Base-by-base conservation (phyloP, 2,888 invertebrate genomes). In the Stenolophus ochropezus region DNA sequence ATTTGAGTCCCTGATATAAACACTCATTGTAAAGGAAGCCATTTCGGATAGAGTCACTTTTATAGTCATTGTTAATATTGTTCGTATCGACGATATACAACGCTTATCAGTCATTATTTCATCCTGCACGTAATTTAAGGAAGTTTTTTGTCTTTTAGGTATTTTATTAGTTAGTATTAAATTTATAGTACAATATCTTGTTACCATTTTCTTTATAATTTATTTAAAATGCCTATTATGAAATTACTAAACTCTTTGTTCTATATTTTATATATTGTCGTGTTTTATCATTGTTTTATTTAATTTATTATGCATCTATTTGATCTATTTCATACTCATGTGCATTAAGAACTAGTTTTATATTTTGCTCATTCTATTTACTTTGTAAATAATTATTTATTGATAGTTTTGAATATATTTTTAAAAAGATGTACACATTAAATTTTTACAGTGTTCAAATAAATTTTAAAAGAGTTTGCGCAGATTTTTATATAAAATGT, bases 151-250 rank as follows among this genome's bases (percentile, higher is more conserved):
- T 56, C 56, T 23, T 61, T 23, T 27, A 25, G 14, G n/a, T 74
- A 11, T 51, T 49, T 49, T 74, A n/a, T 75, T 75, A 53, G 25
- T 75, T 75, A 21, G 27, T 75, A 53, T 75, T 75, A n/a, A 27
- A 75, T 53, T 75, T 25, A 75, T 8, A 75, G 75, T 75, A 75
- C 75, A 75, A 75, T 53, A 11, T 75, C 23, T 53, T 75, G 75
- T 75, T 75, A 75, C 75, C 75, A 75, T 71, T 73, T 53, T 8
- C 18, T 75, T 75, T 20, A 14, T 73, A 73, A 73, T 23, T 53
- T 23, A 27, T 75, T 27, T 75, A 2, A 42, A 21, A 21, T 73
- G 21, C 14, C 23, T 73, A 73, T 49, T 49, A n/a, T 33, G 14
- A 25, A 21, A 25, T 33, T 69, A n/a, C 8, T 33, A 42, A 42